These are phyloP conservation scores for Cosmopolites sordidus DNA, from an alignment of 2,888 invertebrate genomes.

Conservation along the genomic window DNA sequence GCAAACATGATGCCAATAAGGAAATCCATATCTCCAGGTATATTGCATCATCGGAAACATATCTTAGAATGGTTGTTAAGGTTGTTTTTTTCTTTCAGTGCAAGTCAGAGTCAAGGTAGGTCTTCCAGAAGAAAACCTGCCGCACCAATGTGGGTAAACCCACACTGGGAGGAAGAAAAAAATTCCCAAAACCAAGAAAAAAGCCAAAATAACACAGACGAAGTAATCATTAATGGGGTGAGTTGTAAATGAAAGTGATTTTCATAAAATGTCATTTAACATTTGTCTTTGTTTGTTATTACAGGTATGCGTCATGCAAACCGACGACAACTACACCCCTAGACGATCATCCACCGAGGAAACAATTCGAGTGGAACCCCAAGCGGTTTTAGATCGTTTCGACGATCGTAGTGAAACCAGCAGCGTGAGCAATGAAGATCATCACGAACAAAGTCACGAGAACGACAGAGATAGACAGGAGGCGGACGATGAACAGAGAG, in stretches of 20 bases:
- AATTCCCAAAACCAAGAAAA: conserved; percentile 52
- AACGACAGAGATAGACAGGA: conserved; percentile 27
- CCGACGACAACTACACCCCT: conserved; percentile 67
- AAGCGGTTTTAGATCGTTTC: conserved; percentile 63
- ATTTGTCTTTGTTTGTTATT: conserved; percentile 1
- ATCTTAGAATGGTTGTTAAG: too few species aligned
- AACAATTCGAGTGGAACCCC: conserved; percentile 73
- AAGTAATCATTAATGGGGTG: conserved; percentile 86
- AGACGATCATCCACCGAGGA: conserved; percentile 60
- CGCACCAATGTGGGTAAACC: conserved; percentile 96
- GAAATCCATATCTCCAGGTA: conserved; percentile 49
- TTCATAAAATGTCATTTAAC: neutral
- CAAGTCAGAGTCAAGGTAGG: conserved; percentile 43
- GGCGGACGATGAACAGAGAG: conserved; percentile 35
- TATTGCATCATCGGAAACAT: neutral
- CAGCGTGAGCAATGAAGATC: conserved; percentile 42
- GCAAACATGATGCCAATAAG: conserved; percentile 56
- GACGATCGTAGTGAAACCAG: conserved; percentile 54
- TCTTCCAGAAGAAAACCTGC: conserved; percentile 86
- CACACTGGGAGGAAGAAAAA: conserved; percentile 76
- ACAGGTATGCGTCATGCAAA: conserved; percentile 77
- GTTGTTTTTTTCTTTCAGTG: too few species aligned
- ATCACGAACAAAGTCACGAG: conserved; percentile 35
- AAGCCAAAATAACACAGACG: conserved; percentile 60
- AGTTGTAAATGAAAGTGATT: too few species aligned